Evolutionary conservation across 2,113 vertebrate genomes (phyloP), one percentile per base, ranked within the genome.

Genomic region (Coryphaenoides rupestris): DNA sequence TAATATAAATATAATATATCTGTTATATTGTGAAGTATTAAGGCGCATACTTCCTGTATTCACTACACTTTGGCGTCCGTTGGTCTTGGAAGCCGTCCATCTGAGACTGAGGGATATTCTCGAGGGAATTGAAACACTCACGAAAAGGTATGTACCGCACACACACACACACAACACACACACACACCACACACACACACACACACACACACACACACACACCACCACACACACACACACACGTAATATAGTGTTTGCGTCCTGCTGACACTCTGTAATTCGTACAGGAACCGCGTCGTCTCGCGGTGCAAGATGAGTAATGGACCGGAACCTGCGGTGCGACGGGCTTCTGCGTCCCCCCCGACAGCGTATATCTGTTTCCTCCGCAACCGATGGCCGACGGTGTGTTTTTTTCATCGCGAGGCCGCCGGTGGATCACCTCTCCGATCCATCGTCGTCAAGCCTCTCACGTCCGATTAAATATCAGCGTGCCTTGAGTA

Each of bases 381-480:
- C 14, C 21, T 21, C 47, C 4, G 54, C 65, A 40, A 40, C 47
- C 47, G 15, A 50, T 5, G 2, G 47, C 47, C n/a, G n/a, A n/a
- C n/a, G 33, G 33, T 40, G 33, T 12, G 13, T 40, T 40, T 40
- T 40, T n/a, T n/a, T n/a, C 33, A 40, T 40, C 13, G 57, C 15
- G 45, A 14, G 60, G 53, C 60, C 14, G 52, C 47, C 26, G 62
- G 54, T 16, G 26, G 50, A 73, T 63, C 70, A 70, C 65, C 14
- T 3, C 73, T n/a, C n/a, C 21, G 68, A 68, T 67, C 71, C 65
- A 60, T 60, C 54, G 60, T 53, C 66, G 65, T 68, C 59, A 56
- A 59, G 68, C 57, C 64, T 75, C 76, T 63, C 21, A 53, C 33
- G 63, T 66, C 77, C 61, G 55, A 69, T 80, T 82, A 85, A 83